Evolutionary conservation across 2,113 vertebrate genomes (phyloP).

Genomic region (Panurus biarmicus): DNA sequence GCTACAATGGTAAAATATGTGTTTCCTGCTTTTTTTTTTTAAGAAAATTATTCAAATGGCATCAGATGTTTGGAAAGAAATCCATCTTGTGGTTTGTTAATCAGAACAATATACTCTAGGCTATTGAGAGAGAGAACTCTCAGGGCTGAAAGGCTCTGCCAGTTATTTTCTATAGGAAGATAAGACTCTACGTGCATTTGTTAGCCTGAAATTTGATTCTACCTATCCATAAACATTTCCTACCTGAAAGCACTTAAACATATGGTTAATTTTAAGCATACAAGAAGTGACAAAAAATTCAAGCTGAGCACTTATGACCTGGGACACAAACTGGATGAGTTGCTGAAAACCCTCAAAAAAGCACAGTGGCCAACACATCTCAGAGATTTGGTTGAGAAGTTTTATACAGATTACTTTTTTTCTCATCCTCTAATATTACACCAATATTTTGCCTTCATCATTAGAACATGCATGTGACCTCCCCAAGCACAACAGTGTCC

Average conservation of each 20-base stretch:
- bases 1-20: neutral
- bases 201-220: neutral
- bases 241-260: neutral
- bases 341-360: neutral
- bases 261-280: neutral
- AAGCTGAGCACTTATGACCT: neutral
- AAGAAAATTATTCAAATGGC: conserved; percentile 4
- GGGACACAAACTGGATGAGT: neutral
- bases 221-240: neutral
- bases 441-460: neutral
- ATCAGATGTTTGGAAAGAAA: conserved; percentile 28
- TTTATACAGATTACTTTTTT: neutral
- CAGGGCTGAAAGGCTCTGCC: neutral
- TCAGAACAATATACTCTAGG: neutral
- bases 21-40: neutral
- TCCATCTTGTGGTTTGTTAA: conserved; percentile 11
- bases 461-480: neutral
- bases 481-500: neutral
- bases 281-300: neutral
- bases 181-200: neutral
- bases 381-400: neutral
- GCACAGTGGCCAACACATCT: neutral
- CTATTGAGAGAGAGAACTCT: neutral
- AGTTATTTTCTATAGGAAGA: neutral
- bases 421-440: neutral